Evolutionary conservation across 2,113 vertebrate genomes (phyloP).

Genomic region (Thunnus thynnus): DNA sequence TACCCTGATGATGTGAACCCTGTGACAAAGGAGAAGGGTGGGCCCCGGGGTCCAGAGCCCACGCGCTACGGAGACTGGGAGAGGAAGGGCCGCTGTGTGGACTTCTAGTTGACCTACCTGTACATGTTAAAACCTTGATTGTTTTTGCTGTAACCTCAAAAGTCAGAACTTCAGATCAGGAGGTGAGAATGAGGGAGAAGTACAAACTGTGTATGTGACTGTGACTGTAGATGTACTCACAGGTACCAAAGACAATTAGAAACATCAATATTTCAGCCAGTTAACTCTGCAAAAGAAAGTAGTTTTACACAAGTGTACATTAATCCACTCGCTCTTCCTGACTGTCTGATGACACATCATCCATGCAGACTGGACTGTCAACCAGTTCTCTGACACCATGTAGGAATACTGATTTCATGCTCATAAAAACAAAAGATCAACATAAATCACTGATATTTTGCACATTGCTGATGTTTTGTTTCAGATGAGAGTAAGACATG

Average conservation of each 20-base stretch:
- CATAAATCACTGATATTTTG: background rate
- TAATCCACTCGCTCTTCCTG: background rate
- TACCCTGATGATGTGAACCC: slow-evolving; percentile 95
- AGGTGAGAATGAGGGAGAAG: background rate
- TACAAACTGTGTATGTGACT: background rate
- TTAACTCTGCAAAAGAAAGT: background rate
- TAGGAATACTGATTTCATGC: no score
- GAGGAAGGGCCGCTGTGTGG: slow-evolving; percentile 96
- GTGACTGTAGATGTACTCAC: background rate
- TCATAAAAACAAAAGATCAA: background rate
- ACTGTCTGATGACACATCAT: background rate
- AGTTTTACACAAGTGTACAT: background rate
- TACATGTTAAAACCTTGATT: background rate
- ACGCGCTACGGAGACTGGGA: slow-evolving; percentile 99
- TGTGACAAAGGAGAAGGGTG: slow-evolving; percentile 93
- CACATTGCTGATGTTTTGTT: slow-evolving; percentile 4
- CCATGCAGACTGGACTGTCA: no score
- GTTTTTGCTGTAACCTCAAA: background rate
- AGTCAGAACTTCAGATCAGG: background rate
- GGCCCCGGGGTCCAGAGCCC: slow-evolving; percentile 95
- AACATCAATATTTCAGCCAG: background rate
- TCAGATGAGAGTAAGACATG: background rate
- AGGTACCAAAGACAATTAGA: background rate
- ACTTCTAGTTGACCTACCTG: slow-evolving; percentile 86
- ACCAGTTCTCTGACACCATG: no score